Base-by-base conservation (phyloP, 2,888 invertebrate genomes). In the Tipula lateralis region DNA sequence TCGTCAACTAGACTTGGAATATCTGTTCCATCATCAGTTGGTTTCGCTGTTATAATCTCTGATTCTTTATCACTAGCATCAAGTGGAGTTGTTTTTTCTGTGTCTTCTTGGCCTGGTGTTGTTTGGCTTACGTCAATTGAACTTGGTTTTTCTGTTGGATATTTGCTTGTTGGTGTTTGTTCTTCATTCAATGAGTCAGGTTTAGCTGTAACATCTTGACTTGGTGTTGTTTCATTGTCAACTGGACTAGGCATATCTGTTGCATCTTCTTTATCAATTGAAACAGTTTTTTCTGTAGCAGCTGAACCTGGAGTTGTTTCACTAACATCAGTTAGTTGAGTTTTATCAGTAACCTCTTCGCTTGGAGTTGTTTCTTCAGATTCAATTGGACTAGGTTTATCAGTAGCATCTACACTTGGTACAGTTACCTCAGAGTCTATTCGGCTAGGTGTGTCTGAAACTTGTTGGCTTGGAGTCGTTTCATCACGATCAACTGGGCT, bases 351-450 rank as follows among this genome's bases (percentile, higher is more conserved):
- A 30, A n/a, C 82, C n/a, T 29, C 30, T 85, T 86, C 29, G 30
- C 19, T 32, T 16, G 83, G 50, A 16, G 85, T 85, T 83, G 85
- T 66, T 85, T 86, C 86, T 84, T 85, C 86, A 16, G 83, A 29
- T 6, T 29, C 30, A 1, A 19, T 82, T 16, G 85, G 85, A 34
- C 84, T 1, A 83, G 86, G 83, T 85, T 85, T 85, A 81, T 84
- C 83, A 12, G 81, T 30, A 9, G 2, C 83, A 13, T 19, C 83
- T 7, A 84, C 85, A 84, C 66, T 85, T 29, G 86, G 39, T 82
- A 85, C 84, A 32, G 50, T 83, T 30, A n/a, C n/a, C n/a, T 29
- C 85, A 82, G 85, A 85, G 36, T 83, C 50, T 81, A 16, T 86
- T 81, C 84, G 86, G 85, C 83, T 30, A 50, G 86, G 85, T 81